A percentile compares a stretch with the other conserved stretches of the same genome.
Conservation (phyloP, 2,797 vertebrate species). For the Tenualosa thibaudeaui region DNA sequence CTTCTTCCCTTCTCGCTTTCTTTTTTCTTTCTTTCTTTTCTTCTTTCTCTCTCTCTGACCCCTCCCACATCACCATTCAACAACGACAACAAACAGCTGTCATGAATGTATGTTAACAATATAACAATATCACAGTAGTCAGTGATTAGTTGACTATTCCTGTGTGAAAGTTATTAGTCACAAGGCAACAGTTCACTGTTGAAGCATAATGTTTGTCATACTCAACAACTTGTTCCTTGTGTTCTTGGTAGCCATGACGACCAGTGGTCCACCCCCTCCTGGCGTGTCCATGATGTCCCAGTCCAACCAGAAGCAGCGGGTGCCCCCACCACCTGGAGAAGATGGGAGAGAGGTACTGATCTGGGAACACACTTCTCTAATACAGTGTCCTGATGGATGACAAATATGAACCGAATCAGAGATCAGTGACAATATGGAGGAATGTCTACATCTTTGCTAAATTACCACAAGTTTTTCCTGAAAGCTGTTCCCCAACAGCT, state of each 20-base stretch:
- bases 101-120: background rate
- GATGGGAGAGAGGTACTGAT: constrained; percentile 81
- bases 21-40: too few species aligned
- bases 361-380: background rate
- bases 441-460: background rate
- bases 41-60: too few species aligned
- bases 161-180: background rate
- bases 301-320: constrained; percentile 70
- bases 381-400: background rate
- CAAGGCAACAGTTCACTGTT: background rate
- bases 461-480: too few species aligned
- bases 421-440: background rate
- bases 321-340: constrained; percentile 86
- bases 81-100: too few species aligned
- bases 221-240: background rate
- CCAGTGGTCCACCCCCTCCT: constrained; percentile 74
- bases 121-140: background rate
- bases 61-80: too few species aligned
- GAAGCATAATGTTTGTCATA: background rate
- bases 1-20: too few species aligned
- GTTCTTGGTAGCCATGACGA: constrained; percentile 58
- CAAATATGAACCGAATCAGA: background rate
- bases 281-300: constrained; percentile 75
- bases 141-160: background rate
- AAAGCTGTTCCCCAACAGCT: too few species aligned